phyloP scores from a whole-genome alignment of 2,888 invertebrate genomes.

The Thereva unica region DNA sequence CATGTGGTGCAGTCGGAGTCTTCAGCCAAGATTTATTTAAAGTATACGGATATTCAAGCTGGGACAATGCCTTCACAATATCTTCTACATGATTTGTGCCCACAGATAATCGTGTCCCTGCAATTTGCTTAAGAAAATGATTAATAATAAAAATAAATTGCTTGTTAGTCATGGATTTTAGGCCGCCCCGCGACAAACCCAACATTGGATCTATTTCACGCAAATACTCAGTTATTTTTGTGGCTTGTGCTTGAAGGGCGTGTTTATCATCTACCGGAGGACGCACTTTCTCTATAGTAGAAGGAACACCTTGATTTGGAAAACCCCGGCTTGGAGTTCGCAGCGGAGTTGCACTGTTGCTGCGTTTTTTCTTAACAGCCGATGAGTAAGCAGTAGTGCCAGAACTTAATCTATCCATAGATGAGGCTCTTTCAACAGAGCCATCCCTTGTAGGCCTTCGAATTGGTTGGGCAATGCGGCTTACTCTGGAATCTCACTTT shows the following conservation, averaged over 20 bases:
- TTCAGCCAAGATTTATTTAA: conserved; percentile 56
- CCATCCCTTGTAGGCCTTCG: conserved; percentile 44
- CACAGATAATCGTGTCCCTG: conserved; percentile 50
- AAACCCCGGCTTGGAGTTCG: conserved; percentile 43
- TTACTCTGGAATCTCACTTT: conserved; percentile 41
- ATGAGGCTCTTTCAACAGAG: conserved; percentile 25
- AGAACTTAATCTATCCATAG: neutral
- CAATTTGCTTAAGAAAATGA: conserved; percentile 50
- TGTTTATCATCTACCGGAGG: conserved; percentile 50
- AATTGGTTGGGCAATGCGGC: conserved; percentile 46
- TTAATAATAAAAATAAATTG: conserved; percentile 54
- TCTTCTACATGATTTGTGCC: conserved; percentile 52
- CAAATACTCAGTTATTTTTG: conserved; percentile 50
- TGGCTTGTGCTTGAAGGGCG: conserved; percentile 51
- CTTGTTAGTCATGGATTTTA: conserved; percentile 55
- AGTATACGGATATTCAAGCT: conserved; percentile 53
- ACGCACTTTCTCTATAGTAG: conserved; percentile 50
- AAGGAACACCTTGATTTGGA: conserved; percentile 39
- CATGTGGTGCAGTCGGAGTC: conserved; percentile 55
- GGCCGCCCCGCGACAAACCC: conserved; percentile 47
- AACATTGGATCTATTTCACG: conserved; percentile 43
- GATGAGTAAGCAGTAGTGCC: neutral
- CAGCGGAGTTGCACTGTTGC: conserved; percentile 6
- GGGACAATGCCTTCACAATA: conserved; percentile 50
- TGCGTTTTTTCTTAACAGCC: no score